These are phyloP conservation scores for Agrochola litura DNA, from an alignment of 2,888 invertebrate genomes.

Conservation along the genomic window DNA sequence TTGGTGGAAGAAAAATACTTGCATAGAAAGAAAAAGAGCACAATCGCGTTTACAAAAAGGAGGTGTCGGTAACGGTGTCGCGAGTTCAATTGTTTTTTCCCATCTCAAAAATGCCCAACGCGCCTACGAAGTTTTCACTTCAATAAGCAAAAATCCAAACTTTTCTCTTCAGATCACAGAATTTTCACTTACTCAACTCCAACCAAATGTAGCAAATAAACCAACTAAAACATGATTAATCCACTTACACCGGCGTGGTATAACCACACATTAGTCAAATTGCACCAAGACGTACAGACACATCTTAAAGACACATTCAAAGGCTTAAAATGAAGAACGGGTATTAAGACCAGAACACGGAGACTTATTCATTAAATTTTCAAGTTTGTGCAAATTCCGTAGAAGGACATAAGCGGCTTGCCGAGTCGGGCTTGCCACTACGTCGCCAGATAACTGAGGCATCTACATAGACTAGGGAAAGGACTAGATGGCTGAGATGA, in stretches of 20 bases:
- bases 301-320: slow-evolving; percentile 33
- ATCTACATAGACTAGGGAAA: slow-evolving; percentile 6
- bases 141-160: neutral
- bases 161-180: neutral
- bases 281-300: slow-evolving; percentile 20
- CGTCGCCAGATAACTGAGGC: slow-evolving; percentile 11
- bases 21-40: too few species aligned
- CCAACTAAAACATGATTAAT: slow-evolving; percentile 32
- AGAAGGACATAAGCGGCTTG: slow-evolving; percentile 79
- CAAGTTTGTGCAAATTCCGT: slow-evolving; percentile 80
- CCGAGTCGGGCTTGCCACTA: slow-evolving; percentile 55
- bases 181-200: too few species aligned
- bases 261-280: slow-evolving; percentile 55
- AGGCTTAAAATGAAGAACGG: slow-evolving; percentile 45
- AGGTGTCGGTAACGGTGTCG: too few species aligned
- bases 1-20: too few species aligned
- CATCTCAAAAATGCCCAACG: too few species aligned
- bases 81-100: too few species aligned
- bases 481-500: neutral
- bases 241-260: slow-evolving; percentile 8
- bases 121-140: too few species aligned
- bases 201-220: slow-evolving; percentile 16
- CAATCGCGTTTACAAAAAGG: too few species aligned
- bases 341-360: slow-evolving; percentile 56
- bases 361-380: slow-evolving; percentile 83